Evolutionary conservation across 2,797 vertebrate genomes (phyloP), one percentile per base, ranked within the genome.

Genomic region (Hemitrygon akajei): DNA sequence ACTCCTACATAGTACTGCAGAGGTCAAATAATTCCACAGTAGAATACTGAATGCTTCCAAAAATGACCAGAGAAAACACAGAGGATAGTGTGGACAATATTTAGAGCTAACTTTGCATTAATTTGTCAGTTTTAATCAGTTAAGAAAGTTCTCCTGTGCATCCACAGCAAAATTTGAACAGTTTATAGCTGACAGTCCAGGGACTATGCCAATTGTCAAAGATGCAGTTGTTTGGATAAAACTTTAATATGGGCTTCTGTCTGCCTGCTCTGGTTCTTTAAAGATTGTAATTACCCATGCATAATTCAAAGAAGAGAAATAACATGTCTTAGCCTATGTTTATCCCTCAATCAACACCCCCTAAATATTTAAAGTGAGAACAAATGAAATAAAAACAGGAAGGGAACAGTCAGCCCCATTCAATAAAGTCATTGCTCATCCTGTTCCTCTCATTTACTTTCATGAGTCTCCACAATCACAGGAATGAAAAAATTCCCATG

Each of bases 91-190:
- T 25, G 7, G 63, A 20, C 20, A 9, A 30, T 9, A 20, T 69
- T 14, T 86, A 6, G 60, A 86, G 58, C 82, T 86, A 86, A 60
- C n/a, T 86, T 86, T 86, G 56, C 47, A 86, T 86, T 14, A 86
- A 60, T n/a, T 2, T 86, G 56, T 86, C 27, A 60, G 56, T 27
- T 86, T 27, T 60, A 56, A 11, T 63, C 82, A 86, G 56, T 58
- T 86, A 34, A 89, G 18, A 37, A 69, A 37, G n/a, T 69, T 89
- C 69, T 66, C 63, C 86, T 66, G 14, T 66, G 86, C n/a, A 34
- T 69, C 60, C 30, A 37, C 63, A 30, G 6, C 14, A 69, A 7
- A 89, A 63, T 20, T 69, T 37, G n/a, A 66, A 9, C n/a, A 66
- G 30, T 18, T 87, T 12, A 63, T 89, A 37, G n/a, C n/a, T 69